Evolutionary conservation across 1,140 invertebrate species (phyloP), one percentile per base, ranked within the genome.

Genomic region (Micrasema minimum): DNA sequence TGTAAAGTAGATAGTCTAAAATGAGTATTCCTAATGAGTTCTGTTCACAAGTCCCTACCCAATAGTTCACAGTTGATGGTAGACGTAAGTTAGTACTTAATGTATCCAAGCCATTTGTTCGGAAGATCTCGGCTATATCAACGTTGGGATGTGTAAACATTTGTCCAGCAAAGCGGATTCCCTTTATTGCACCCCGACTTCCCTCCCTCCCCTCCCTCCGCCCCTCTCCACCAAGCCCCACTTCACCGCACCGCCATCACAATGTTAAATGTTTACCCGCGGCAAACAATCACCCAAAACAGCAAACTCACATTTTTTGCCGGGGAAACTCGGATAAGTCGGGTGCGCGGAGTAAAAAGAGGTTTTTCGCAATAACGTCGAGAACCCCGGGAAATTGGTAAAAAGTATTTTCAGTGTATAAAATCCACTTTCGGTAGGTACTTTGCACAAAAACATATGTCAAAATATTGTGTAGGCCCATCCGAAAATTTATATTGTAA

Each of bases 181-280:
- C 16, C 45, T 66, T 37, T 53, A 53, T 50, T 53, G 64, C 46
- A 20, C 46, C 46, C 14, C 26, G 6, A 20, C 31, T 48, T 31
- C 43, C 14, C 41, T 64, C 61, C 72, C 35, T 67, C 51, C 66
- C 75, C 31, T 66, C 76, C 73, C 71, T 68, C 68, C 75, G 69
- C 75, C 75, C 73, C 76, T 77, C 62, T 71, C 72, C 71, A 55
- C 23, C 41, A 22, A 51, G 11, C 26, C 22, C 46, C 5, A 7
- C 64, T 22, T 41, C 9, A n/a, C 38, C 31, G 10, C 31, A 31
- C 26, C 26, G 2, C 26, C 26, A 31, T 31, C 26, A 31, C 26
- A 31, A 31, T 31, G 26, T 31, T 31, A 22, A 16, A 45, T 64
- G 59, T 48, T 64, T 43, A 23, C 20, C 38, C 38, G 18, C 55